These are phyloP conservation scores for Tigriopus californicus DNA, from an alignment of 2,888 invertebrate species.

Conservation along the genomic window DNA sequence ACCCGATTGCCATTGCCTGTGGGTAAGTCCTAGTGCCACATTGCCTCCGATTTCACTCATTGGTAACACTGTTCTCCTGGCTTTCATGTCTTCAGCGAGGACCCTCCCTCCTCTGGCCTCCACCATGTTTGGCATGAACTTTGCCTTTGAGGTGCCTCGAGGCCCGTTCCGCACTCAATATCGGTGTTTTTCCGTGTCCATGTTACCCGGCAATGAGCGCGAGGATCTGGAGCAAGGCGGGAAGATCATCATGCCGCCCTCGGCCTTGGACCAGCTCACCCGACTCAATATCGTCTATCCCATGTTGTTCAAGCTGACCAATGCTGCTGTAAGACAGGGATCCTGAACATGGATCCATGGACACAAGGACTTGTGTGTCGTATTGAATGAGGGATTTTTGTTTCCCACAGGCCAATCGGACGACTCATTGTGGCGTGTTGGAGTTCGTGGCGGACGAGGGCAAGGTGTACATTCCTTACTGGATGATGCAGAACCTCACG, in stretches of 20 bases:
- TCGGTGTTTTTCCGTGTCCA: slow-evolving; percentile 79
- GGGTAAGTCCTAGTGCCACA: no score
- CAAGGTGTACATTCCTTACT: slow-evolving; percentile 89
- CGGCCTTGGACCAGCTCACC: slow-evolving; percentile 77
- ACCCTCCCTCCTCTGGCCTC: no score
- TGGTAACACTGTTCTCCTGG: no score
- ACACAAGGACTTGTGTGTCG: no score
- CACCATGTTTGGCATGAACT: slow-evolving; percentile 7
- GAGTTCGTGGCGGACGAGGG: slow-evolving; percentile 99
- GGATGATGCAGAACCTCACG: slow-evolving; percentile 93
- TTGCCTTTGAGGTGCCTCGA: slow-evolving; percentile 29
- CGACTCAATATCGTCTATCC: slow-evolving; percentile 90
- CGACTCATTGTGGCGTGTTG: slow-evolving; percentile 77
- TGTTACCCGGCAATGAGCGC: slow-evolving; percentile 81
- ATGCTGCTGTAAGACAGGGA: neutral
- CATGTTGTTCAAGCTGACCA: slow-evolving; percentile 90
- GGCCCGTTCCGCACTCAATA: slow-evolving; percentile 66
- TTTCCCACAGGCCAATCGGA: slow-evolving; percentile 42
- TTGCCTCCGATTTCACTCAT: no score
- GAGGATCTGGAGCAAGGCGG: slow-evolving; percentile 89
- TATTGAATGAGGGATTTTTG: no score
- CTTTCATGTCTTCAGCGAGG: no score
- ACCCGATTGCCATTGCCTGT: no score
- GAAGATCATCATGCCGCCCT: slow-evolving; percentile 97
- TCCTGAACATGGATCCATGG: no score